Base-by-base conservation (phyloP, 2,888 invertebrate genomes). In the Tridacna gigas region DNA sequence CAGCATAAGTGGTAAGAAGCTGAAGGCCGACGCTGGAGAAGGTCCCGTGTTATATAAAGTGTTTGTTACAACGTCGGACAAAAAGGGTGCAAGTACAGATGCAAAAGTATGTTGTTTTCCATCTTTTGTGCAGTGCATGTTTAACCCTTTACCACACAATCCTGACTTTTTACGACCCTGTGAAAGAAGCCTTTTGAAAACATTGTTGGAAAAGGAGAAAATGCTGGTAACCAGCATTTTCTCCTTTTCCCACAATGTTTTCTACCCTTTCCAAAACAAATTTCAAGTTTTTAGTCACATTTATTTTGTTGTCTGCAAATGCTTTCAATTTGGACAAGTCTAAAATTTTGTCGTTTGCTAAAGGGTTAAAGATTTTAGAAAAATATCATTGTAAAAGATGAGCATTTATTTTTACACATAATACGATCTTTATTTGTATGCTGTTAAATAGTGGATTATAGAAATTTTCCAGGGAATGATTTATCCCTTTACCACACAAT, bases 31-130 rank as follows among this genome's bases (percentile, higher is more conserved):
- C 76, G 80, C 69, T 61, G 82, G 82, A 11, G 84, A 86, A 18
- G 82, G 84, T 5, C 78, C 88, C 13, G 88, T 92, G 4, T 63
- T 93, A 28, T 95, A 95, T 88, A 94, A 94, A 82, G 91, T 95
- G 15, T 91, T 93, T 61, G 93, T 95, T 0, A 93, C 92, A 25
- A 95, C 95, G 13, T 94, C 93, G 9, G 91, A 93, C 82, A 91
- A 91, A 77, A 93, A 93, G 80, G 91, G 92, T 80, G 92, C 93
- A 37, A 93, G 93, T 20, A 95, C 95, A 22, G 93, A 94, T 89
- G 94, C 94, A 25, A 94, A 93, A 91, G 94, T 94, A 89, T 13
- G 47, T 7, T 26, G 11, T 37, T 37, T 37, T 37, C 7, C 37
- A 37, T 37, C n/a, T n/a, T n/a, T 7, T 26, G 28, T 18, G 9